Conservation (phyloP, 2,888 invertebrate species). For the Corbicula japonica region DNA sequence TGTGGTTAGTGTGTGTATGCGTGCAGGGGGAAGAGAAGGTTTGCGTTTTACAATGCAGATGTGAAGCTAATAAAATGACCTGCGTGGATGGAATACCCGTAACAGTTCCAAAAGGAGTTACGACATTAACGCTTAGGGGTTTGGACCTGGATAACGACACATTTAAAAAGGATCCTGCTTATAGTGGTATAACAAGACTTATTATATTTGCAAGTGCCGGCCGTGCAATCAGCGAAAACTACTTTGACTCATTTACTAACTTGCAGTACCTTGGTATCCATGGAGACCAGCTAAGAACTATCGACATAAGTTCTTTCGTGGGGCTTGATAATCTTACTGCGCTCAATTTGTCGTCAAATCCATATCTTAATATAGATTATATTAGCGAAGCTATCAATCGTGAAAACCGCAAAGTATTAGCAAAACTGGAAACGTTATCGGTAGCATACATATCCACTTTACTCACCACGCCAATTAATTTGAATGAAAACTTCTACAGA, state of each 20-base stretch:
- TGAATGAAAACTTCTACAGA: background rate
- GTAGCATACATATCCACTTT: background rate
- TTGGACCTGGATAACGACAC: too few relatives aligned
- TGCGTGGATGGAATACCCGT: too few relatives aligned
- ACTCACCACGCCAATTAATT: background rate
- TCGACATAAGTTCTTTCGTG: background rate
- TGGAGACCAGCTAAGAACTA: background rate
- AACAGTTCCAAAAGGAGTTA: too few relatives aligned
- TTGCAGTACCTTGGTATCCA: slow-evolving; percentile 1
- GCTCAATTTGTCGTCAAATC: slow-evolving; percentile 1
- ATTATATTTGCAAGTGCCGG: too few relatives aligned
- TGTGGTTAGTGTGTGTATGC: too few relatives aligned
- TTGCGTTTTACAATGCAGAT: too few relatives aligned
- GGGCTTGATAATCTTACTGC: background rate
- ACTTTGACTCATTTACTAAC: background rate
- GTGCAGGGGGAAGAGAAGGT: too few relatives aligned
- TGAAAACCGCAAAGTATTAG: background rate
- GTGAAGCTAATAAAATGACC: too few relatives aligned
- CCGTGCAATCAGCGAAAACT: too few relatives aligned
- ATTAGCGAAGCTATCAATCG: background rate
- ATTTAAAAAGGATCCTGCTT: too few relatives aligned
- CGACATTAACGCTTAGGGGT: too few relatives aligned
- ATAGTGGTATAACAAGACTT: too few relatives aligned
- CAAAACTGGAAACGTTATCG: background rate
- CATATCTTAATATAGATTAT: background rate